Evolutionary conservation across 2,797 vertebrate genomes (phyloP).

Genomic region (Myotis vivesi): DNA sequence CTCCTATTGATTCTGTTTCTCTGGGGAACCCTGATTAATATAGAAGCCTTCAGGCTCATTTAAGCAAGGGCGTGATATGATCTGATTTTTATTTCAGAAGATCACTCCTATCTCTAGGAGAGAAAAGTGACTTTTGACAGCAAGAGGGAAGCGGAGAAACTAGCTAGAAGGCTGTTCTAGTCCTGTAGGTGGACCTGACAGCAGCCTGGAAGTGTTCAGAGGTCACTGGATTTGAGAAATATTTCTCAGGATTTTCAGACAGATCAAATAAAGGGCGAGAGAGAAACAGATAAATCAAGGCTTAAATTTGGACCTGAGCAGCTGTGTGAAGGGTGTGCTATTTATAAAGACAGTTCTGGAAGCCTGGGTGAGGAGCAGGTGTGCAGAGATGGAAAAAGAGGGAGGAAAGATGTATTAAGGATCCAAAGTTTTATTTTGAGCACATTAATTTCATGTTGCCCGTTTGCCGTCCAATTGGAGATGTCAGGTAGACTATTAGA

Average conservation of each 20-base stretch:
- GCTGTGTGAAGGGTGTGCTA: slow-evolving; percentile 37
- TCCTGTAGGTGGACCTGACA: not conserved
- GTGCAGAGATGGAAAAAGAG: not conserved
- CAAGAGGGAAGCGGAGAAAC: not conserved
- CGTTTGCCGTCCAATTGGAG: not conserved
- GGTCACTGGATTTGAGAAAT: not conserved
- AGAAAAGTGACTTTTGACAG: not conserved
- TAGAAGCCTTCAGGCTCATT: not conserved
- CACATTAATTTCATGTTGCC: not conserved
- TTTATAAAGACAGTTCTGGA: slow-evolving; percentile 55
- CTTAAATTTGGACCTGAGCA: not conserved
- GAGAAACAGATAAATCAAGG: slow-evolving; percentile 34
- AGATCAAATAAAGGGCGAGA: not conserved
- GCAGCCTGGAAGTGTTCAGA: not conserved
- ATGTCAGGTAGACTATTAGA: not conserved
- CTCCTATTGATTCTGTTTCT: not conserved
- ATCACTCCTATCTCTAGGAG: not conserved
- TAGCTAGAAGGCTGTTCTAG: not conserved
- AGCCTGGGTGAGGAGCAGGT: slow-evolving; percentile 32
- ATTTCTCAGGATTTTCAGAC: slow-evolving; percentile 25
- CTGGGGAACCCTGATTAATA: not conserved
- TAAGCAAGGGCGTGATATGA: not conserved
- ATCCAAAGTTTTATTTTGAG: not conserved
- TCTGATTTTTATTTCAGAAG: not conserved
- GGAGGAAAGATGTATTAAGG: not conserved